These are phyloP conservation scores for Caenorhabditis sp. DNA, from an alignment of 2,888 invertebrate genomes.

Conservation along the genomic window DNA sequence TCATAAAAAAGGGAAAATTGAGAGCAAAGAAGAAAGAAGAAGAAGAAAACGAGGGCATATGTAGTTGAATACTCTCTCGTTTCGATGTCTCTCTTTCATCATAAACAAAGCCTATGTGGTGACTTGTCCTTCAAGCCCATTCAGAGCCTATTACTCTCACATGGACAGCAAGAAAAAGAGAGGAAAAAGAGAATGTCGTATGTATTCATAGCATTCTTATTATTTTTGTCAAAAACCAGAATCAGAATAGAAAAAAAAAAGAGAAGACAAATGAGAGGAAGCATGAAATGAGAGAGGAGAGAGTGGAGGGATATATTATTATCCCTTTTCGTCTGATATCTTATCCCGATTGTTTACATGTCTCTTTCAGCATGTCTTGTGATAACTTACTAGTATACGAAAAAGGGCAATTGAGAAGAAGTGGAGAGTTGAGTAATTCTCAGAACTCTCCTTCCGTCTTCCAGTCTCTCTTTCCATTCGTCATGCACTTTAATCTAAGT, in stretches of 20 bases:
- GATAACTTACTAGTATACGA: slow-evolving; percentile 16
- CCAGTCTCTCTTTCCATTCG: slow-evolving; percentile 1
- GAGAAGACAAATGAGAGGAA: slow-evolving; percentile 47
- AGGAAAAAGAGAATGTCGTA: slow-evolving; percentile 21
- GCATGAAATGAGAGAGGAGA: slow-evolving; percentile 16
- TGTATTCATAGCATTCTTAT: slow-evolving; percentile 64
- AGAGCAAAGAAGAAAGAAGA: slow-evolving; percentile 22
- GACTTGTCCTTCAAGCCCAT: slow-evolving; percentile 39
- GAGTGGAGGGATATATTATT: slow-evolving; percentile 7
- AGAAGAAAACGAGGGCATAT: slow-evolving; percentile 19
- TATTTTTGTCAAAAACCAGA: slow-evolving; percentile 25
- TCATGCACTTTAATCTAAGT: slow-evolving; percentile 40
- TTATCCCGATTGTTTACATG: slow-evolving; percentile 51
- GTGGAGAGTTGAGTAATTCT: slow-evolving; percentile 45
- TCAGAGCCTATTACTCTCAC: slow-evolving; percentile 49
- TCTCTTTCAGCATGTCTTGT: slow-evolving; percentile 11
- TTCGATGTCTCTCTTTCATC: slow-evolving; percentile 45
- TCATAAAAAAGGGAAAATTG: slow-evolving; percentile 12
- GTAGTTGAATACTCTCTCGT: slow-evolving; percentile 47
- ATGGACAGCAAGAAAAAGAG: slow-evolving; percentile 12
- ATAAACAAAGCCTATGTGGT: slow-evolving; percentile 55
- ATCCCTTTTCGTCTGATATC: slow-evolving; percentile 31
- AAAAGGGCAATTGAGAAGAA: slow-evolving; percentile 59
- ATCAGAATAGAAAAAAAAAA: slow-evolving; percentile 15
- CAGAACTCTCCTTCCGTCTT: slow-evolving; percentile 4